phyloP scores from a whole-genome alignment of 2,888 invertebrate genomes.

The Caenorhabditis sp. region DNA sequence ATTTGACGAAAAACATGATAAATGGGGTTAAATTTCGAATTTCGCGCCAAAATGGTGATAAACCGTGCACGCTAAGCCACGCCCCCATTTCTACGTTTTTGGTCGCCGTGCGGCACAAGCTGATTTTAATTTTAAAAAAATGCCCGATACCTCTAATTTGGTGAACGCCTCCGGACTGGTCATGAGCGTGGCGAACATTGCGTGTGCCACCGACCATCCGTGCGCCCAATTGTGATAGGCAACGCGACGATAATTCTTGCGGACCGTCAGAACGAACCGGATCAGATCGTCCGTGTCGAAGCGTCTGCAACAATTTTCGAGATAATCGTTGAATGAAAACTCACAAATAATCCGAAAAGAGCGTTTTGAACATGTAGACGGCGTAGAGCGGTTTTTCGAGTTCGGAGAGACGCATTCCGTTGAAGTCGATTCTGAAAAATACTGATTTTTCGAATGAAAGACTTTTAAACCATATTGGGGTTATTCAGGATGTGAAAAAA shows the following conservation, averaged over 20 bases:
- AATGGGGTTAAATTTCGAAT: too few species aligned
- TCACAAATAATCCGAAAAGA: slow-evolving; percentile 83
- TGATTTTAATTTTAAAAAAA: too few species aligned
- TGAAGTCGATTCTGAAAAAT: slow-evolving; percentile 84
- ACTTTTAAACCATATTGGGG: too few species aligned
- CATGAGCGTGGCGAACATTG: slow-evolving; percentile 82
- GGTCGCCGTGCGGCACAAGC: too few species aligned
- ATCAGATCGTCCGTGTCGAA: slow-evolving; percentile 85
- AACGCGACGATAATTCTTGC: slow-evolving; percentile 87
- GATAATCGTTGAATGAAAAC: neutral
- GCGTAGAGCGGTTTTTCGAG: slow-evolving; percentile 86
- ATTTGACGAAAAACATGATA: too few species aligned
- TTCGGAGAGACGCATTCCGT: slow-evolving; percentile 85
- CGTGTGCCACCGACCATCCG: slow-evolving; percentile 90
- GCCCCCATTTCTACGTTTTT: too few species aligned
- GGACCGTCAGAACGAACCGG: slow-evolving; percentile 87
- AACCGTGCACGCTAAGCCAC: too few species aligned
- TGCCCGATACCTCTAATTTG: slow-evolving; percentile 75
- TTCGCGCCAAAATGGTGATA: too few species aligned
- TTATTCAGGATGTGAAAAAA: too few species aligned
- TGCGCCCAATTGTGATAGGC: slow-evolving; percentile 91
- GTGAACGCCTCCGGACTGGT: slow-evolving; percentile 68
- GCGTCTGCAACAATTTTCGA: slow-evolving; percentile 79
- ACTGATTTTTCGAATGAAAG: neutral
- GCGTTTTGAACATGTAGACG: slow-evolving; percentile 86